Conservation (phyloP, 2,797 vertebrate genomes). For the Phoeniculus purpureus region DNA sequence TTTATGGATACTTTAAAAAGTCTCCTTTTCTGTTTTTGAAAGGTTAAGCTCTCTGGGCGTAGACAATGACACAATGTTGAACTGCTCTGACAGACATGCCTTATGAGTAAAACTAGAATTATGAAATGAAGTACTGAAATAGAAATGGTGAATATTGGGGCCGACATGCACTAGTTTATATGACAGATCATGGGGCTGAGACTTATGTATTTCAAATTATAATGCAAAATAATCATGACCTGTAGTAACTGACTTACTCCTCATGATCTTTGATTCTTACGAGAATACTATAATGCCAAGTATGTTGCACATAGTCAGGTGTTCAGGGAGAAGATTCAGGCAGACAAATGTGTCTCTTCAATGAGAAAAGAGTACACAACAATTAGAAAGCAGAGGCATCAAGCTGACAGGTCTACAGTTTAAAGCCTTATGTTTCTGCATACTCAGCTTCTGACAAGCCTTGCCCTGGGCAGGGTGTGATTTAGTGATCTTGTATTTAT, state of each 20-base stretch:
- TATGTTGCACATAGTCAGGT: not conserved
- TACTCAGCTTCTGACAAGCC: not conserved
- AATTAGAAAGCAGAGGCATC: not conserved
- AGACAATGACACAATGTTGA: not conserved
- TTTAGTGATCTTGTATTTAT: not conserved
- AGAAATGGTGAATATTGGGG: not conserved
- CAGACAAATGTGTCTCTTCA: not conserved
- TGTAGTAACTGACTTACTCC: not conserved
- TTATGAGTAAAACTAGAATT: not conserved
- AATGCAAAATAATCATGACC: accelerated
- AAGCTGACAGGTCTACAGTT: not conserved
- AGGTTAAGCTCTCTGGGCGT: not conserved
- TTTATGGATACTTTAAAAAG: not conserved
- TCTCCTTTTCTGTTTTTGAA: not conserved
- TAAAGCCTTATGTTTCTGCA: not conserved
- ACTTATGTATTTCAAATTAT: not conserved
- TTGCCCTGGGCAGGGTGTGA: not conserved
- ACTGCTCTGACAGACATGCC: not conserved
- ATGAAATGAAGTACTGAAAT: not conserved
- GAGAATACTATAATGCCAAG: not conserved
- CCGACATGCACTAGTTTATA: not conserved
- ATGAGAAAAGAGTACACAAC: not conserved
- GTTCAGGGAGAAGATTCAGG: not conserved
- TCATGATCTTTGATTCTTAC: not conserved
- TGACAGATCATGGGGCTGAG: not conserved